Percentiles rank a stretch among this genome's conserved stretches.
Evolutionary conservation across 2,797 vertebrate species (phyloP).

Genomic region (Labroides dimidiatus): DNA sequence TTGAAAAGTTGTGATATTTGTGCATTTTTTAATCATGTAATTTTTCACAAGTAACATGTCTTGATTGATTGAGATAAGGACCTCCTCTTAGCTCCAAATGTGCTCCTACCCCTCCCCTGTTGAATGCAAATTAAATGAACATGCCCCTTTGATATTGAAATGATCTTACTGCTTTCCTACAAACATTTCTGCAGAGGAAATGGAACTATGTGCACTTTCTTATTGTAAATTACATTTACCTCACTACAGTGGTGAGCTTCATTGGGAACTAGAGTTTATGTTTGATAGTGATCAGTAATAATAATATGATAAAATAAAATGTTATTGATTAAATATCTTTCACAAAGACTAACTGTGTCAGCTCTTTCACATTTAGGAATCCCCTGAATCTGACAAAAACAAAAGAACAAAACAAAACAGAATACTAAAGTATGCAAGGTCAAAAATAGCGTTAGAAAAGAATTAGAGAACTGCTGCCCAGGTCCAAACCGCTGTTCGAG

Average conservation of each 20-base stretch:
- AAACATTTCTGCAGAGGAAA: constrained; percentile 67
- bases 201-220: constrained; percentile 50
- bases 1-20: constrained; percentile 69
- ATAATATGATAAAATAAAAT: too few relatives aligned
- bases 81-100: constrained; percentile 71
- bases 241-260: constrained; percentile 18
- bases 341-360: too few relatives aligned
- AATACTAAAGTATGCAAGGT: neutral
- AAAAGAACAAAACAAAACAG: neutral
- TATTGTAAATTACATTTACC: constrained; percentile 41
- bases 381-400: neutral
- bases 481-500: too few relatives aligned
- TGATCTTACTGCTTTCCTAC: constrained; percentile 69
- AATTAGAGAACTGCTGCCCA: too few relatives aligned
- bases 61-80: constrained; percentile 77
- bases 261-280: constrained; percentile 20
- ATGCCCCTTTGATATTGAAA: constrained; percentile 84
- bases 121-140: constrained; percentile 79
- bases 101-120: constrained; percentile 58
- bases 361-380: too few relatives aligned
- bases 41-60: constrained; percentile 71
- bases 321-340: too few relatives aligned
- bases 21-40: constrained; percentile 72
- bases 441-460: too few relatives aligned
- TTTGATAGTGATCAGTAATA: too few relatives aligned